These are phyloP conservation scores for Eidolon helvum DNA, from an alignment of 2,113 vertebrate species.

Conservation along the genomic window DNA sequence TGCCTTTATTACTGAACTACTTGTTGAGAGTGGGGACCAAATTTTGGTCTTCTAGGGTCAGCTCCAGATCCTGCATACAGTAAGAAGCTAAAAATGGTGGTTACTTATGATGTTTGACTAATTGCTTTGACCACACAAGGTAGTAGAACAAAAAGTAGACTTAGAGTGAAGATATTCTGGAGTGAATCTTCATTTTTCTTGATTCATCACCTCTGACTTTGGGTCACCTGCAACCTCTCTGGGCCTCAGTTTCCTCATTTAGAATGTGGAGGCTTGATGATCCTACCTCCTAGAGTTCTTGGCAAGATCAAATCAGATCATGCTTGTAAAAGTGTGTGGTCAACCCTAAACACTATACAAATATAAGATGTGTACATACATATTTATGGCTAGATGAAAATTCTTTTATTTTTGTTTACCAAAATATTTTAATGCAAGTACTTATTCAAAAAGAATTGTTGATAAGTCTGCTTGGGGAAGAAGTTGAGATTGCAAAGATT, in stretches of 20 bases:
- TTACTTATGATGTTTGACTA: background rate
- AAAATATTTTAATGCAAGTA: background rate
- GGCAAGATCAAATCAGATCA: background rate
- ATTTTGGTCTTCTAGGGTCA: background rate
- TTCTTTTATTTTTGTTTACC: background rate
- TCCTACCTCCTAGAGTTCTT: background rate
- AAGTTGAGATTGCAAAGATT: no score
- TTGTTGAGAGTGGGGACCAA: background rate
- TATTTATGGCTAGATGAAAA: background rate
- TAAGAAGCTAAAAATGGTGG: background rate
- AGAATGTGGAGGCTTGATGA: background rate
- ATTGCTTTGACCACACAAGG: background rate
- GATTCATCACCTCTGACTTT: background rate
- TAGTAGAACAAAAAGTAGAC: background rate
- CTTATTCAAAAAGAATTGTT: background rate
- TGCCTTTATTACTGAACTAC: background rate
- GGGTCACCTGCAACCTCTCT: background rate
- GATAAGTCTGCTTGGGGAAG: no score
- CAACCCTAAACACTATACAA: background rate
- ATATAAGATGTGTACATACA: background rate
- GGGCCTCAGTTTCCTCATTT: background rate
- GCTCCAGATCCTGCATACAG: background rate
- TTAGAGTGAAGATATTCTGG: background rate
- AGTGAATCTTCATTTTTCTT: background rate
- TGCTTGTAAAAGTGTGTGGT: background rate